Base-by-base conservation (phyloP, 2,888 invertebrate species). In the Caenorhabditis macrosperma region DNA sequence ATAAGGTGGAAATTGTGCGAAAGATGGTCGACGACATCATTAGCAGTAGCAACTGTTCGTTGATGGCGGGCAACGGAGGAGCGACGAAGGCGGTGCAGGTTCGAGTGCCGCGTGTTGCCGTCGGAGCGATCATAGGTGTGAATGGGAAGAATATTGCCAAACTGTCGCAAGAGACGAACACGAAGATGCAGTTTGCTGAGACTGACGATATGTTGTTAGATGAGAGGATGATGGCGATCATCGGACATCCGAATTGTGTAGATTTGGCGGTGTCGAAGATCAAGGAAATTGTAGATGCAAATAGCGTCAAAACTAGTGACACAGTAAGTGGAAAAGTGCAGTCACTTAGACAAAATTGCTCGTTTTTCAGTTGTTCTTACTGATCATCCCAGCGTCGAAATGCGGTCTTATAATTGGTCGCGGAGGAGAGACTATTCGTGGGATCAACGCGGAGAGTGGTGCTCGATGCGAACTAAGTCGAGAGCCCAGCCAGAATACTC, bases 121-220 rank as follows among this genome's bases (percentile, higher is more conserved):
- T 98, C 9, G 97, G 97, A 52, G 95, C 98, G 12, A 96, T 98
- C 44, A 97, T 98, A 86, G 97, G 97, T n/a, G 96, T 96, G 91
- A 95, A 96, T 2, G 97, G 97, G 12, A 97, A 97, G 86, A 98
- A 96, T 95, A 97, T 98, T 86, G 96, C 96, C 92, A 95, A 96
- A 91, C 95, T 98, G 82, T 96, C 96, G 91, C 94, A 94, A 0
- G 97, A 97, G 91, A 95, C 96, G 0, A 96, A 96, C 0, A 95
- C 96, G 80, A 93, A 95, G 88, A 95, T 98, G 52, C 97, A 97
- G 91, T 97, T 98, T 91, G 93, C 94, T 84, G 92, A 92, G 82
- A 95, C 95, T 61, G 88, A 95, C 88, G 96, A 96, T 88, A 93
- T 93, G 85, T 95, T 94, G 6, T 95, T 95, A 0, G 95, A 94